A percentile compares a stretch with the other conserved stretches of the same genome.
These are phyloP conservation scores for Epinephelus moara DNA, from an alignment of 2,113 vertebrate genomes.

Conservation along the genomic window DNA sequence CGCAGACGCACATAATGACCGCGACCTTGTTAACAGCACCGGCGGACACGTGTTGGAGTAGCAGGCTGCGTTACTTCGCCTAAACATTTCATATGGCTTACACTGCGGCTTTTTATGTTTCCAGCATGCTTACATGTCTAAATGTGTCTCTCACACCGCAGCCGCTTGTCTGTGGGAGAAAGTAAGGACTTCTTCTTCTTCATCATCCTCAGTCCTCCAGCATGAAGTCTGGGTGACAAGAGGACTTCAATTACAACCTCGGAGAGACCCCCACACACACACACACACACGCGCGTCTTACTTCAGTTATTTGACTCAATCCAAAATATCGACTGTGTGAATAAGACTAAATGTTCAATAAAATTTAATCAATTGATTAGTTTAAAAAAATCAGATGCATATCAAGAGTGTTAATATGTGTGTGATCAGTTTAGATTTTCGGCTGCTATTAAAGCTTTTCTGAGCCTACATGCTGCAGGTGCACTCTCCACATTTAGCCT, in stretches of 20 bases:
- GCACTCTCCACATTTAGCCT: not conserved
- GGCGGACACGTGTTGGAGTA: not conserved
- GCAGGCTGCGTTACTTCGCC: not conserved
- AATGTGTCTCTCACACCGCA: slow-evolving; percentile 19
- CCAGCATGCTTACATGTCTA: not conserved
- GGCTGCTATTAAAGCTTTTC: not conserved
- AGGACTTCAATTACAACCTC: slow-evolving; percentile 84
- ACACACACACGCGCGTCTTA: not conserved
- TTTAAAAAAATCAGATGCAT: not conserved
- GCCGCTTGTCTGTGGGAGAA: slow-evolving; percentile 62
- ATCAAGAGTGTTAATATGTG: not conserved
- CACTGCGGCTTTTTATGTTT: slow-evolving; percentile 1
- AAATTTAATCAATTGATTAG: not conserved
- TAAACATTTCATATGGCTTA: not conserved
- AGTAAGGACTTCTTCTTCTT: slow-evolving; percentile 61
- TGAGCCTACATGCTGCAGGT: slow-evolving; percentile 53
- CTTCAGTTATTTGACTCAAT: slow-evolving; percentile 10
- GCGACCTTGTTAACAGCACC: not conserved
- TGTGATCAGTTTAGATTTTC: not conserved
- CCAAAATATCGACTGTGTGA: slow-evolving; percentile 7
- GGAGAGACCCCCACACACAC: slow-evolving; percentile 71
- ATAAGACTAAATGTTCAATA: not conserved
- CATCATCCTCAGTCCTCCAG: slow-evolving; percentile 80
- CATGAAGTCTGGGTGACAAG: slow-evolving; percentile 85
- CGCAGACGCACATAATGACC: not conserved